Evolutionary conservation across 1,140 invertebrate genomes (phyloP).

Genomic region (Calephelis nemesis): DNA sequence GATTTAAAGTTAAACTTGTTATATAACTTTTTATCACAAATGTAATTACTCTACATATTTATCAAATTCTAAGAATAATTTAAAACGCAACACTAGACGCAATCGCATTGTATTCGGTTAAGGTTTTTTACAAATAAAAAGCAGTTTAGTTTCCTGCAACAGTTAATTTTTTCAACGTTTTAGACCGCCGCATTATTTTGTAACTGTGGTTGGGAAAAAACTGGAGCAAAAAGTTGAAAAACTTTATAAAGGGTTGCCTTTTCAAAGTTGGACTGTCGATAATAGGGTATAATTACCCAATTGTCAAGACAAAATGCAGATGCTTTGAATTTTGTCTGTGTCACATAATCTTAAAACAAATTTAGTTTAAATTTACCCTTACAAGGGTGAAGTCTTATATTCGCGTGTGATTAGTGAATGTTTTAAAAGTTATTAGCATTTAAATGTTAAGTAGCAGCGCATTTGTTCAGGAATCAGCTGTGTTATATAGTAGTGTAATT

Average conservation of each 20-base stretch:
- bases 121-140: not conserved
- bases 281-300: slow-evolving; percentile 65
- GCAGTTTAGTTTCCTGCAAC: not conserved
- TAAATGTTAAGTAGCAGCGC: too few species aligned
- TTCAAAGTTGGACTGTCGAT: slow-evolving; percentile 54
- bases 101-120: too few species aligned
- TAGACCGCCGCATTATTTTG: slow-evolving; percentile 61
- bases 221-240: slow-evolving; percentile 64
- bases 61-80: too few species aligned
- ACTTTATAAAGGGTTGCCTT: slow-evolving; percentile 58
- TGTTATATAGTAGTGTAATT: too few species aligned
- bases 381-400: slow-evolving; percentile 36
- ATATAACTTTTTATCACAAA: too few species aligned
- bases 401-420: not conserved
- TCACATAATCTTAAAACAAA: slow-evolving; percentile 38
- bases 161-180: slow-evolving; percentile 26
- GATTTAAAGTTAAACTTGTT: too few species aligned
- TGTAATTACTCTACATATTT: too few species aligned
- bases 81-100: too few species aligned
- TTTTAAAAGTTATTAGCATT: too few species aligned
- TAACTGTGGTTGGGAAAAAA: slow-evolving; percentile 69
- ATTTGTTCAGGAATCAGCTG: too few species aligned
- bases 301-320: slow-evolving; percentile 48
- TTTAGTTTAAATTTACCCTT: slow-evolving; percentile 32
- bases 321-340: not conserved